Percentiles rank a stretch among this genome's conserved stretches.
These are phyloP conservation scores for Atrichornis clamosus DNA, from an alignment of 2,113 vertebrate species.

Conservation along the genomic window DNA sequence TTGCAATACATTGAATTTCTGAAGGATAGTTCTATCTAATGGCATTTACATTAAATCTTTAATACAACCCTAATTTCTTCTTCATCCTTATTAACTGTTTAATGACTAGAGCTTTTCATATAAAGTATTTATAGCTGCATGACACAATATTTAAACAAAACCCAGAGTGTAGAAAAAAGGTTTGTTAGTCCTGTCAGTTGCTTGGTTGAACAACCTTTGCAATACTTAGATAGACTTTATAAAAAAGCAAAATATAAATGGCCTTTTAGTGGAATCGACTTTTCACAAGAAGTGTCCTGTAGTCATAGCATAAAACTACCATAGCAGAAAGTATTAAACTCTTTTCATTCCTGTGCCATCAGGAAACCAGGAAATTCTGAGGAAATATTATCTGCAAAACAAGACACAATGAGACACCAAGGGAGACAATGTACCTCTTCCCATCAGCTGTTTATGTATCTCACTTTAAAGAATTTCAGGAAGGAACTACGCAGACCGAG, in stretches of 20 bases:
- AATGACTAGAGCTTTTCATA: neutral
- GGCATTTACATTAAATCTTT: constrained; percentile 5
- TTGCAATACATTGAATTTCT: neutral
- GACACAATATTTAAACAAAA: neutral
- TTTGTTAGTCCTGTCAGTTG: neutral
- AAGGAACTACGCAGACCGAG: neutral
- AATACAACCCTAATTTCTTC: neutral
- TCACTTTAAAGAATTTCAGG: neutral
- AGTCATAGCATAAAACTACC: neutral
- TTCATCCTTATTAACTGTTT: neutral
- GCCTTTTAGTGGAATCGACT: neutral
- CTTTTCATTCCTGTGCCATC: neutral
- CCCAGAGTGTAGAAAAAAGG: neutral
- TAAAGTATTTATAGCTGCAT: neutral
- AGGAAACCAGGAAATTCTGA: neutral
- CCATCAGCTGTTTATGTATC: neutral
- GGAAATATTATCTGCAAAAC: neutral
- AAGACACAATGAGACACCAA: neutral
- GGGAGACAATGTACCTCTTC: neutral
- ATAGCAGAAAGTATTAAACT: neutral
- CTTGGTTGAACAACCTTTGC: neutral
- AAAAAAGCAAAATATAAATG: neutral
- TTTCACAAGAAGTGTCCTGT: neutral
- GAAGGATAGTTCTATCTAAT: neutral
- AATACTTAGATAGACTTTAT: neutral